Conservation (phyloP, 2,113 vertebrate genomes). For the Brachypteracias leptosomus region DNA sequence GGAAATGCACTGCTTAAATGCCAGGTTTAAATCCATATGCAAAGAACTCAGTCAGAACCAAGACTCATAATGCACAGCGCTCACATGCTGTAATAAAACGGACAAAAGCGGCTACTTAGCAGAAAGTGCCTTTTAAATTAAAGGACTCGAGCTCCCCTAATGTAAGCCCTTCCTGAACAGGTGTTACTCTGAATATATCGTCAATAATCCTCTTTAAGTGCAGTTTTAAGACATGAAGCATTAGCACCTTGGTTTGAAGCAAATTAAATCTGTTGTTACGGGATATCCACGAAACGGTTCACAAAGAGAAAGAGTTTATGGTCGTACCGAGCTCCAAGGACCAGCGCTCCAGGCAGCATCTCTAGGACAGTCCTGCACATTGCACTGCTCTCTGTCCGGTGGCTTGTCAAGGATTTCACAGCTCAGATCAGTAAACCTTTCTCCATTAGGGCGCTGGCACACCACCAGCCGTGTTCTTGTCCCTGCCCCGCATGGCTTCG, state of each 20-base stretch:
- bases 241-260: conserved; percentile 59
- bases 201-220: conserved; percentile 64
- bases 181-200: conserved; percentile 34
- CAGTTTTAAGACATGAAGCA: conserved; percentile 55
- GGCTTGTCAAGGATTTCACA: conserved; percentile 98
- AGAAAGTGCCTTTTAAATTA: conserved; percentile 67
- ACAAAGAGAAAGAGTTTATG: conserved; percentile 79
- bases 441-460: conserved; percentile 91
- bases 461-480: conserved; percentile 91
- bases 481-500: conserved; percentile 89
- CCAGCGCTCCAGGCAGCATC: conserved; percentile 89
- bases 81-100: background rate
- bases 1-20: conserved; percentile 43
- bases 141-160: conserved; percentile 34
- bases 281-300: conserved; percentile 58
- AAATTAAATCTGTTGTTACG: conserved; percentile 46
- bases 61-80: conserved; percentile 10
- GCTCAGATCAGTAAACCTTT: conserved; percentile 93
- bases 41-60: conserved; percentile 32
- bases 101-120: conserved; percentile 44
- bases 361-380: conserved; percentile 87
- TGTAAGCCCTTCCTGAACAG: conserved; percentile 56
- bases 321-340: conserved; percentile 98
- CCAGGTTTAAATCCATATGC: conserved; percentile 13
- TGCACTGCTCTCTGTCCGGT: conserved; percentile 95